Base-by-base conservation (phyloP, 2,888 invertebrate species). In the Drosophila glabriapex region DNA sequence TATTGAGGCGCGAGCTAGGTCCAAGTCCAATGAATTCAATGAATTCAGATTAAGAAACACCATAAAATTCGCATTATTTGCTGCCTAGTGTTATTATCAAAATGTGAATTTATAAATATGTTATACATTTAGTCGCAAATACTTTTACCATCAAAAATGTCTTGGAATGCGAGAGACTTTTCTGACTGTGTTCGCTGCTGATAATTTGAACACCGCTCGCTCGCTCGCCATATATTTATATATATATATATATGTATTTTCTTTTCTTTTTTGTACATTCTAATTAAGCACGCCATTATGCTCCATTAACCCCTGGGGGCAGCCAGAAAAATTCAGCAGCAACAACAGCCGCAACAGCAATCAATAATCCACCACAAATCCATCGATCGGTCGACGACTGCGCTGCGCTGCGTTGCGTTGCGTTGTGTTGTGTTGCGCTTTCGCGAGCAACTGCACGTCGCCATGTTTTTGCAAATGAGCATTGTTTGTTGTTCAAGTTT, bases 371-470 rank as follows among this genome's bases (percentile, higher is more conserved):
- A 65, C 55, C 35, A 69, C 55, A 73, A 54, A 76, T 68, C 37
- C 73, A 72, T 64, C 79, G 76, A 76, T 69, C 66, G 70, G 67
- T 71, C 66, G 68, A 46, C 68, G 50, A 62, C 43, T 49, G 37
- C 29, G 50, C 43, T 29, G 41, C 14, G 43, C 43, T 65, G 62
- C 49, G 68, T 50, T 67, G 60, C 35, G 68, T 53, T 71, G 76
- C 72, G 85, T 7, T 29, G 29, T 7, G 68, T 53, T 67, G 62
- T 35, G 68, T 53, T 71, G 76, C 72, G 85, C 61, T 73, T 88
- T 80, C 87, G 84, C 89, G 89, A 90, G 80, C 84, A 82, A 86
- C 72, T 90, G 87, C 90, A 87, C 90, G 87, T 87, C 89, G 86
- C 56, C 79, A 70, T 69, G 68, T 76, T 46, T 80, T 76, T 76